Conservation (phyloP, 2,888 invertebrate genomes). For the Polydrusus cervinus region DNA sequence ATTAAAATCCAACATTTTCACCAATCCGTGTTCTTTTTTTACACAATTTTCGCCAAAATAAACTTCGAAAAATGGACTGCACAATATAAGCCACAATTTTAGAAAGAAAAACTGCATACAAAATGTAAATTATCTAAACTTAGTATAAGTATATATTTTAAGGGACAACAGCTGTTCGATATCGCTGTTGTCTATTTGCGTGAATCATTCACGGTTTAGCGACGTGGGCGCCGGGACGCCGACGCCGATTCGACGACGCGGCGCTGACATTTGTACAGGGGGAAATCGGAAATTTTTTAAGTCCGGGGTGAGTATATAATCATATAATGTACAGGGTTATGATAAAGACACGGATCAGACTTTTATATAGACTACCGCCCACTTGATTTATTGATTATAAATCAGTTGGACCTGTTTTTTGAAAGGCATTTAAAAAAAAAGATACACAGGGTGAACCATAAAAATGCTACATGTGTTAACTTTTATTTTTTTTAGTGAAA, state of each 20-base stretch:
- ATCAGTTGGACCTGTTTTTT: too few species aligned
- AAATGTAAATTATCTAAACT: conserved; percentile 16
- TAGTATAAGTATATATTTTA: conserved; percentile 37
- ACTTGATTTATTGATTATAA: too few species aligned
- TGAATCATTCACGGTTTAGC: conserved; percentile 37
- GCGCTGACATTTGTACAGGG: conserved; percentile 5
- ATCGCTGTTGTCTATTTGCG: conserved; percentile 46
- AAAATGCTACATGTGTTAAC: too few species aligned
- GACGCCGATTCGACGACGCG: conserved; percentile 28
- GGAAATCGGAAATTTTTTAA: not conserved
- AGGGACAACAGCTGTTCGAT: conserved; percentile 55
- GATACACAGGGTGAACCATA: too few species aligned
- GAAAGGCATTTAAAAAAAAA: too few species aligned
- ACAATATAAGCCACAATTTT: not conserved
- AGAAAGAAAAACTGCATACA: conserved; percentile 8
- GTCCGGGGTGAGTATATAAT: not conserved
- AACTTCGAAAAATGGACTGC: not conserved
- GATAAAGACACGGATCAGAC: too few species aligned
- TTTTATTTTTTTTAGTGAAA: too few species aligned
- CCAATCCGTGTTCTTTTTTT: not conserved
- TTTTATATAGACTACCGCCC: too few species aligned
- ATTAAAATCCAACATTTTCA: not conserved
- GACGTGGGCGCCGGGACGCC: conserved; percentile 44
- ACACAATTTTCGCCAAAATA: not conserved
- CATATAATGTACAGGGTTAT: too few species aligned